Conservation (phyloP, 2,113 vertebrate species). For the human (Homo sapiens) region DNA sequence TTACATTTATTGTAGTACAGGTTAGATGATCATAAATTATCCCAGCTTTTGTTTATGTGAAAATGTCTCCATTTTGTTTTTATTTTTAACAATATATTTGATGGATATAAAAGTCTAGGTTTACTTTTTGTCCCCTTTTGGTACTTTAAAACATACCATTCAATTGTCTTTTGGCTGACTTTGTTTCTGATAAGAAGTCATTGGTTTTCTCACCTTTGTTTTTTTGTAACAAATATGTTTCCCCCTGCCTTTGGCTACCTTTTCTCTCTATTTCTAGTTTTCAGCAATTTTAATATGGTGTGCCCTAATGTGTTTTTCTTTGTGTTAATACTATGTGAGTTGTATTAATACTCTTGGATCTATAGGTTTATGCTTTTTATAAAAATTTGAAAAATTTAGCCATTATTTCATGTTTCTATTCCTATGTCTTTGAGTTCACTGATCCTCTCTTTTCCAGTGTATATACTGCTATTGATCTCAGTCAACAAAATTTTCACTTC, state of each 20-base stretch:
- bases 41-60: neutral
- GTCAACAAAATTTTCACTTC: neutral
- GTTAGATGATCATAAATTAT: neutral
- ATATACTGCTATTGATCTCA: neutral
- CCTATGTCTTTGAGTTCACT: neutral
- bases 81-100: conserved; percentile 31
- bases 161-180: neutral
- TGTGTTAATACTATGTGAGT: neutral
- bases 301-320: neutral
- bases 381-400: neutral
- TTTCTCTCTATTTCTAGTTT: neutral
- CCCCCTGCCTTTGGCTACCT: neutral
- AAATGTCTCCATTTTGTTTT: conserved; percentile 16
- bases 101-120: neutral
- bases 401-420: neutral
- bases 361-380: neutral
- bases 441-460: neutral
- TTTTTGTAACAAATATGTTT: neutral
- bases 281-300: neutral
- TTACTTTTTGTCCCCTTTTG: neutral
- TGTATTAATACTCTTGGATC: neutral
- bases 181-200: neutral
- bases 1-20: neutral
- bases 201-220: neutral
- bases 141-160: neutral